Evolutionary conservation across 2,797 vertebrate genomes (phyloP).

Genomic region (Zenarchopterus dispar): DNA sequence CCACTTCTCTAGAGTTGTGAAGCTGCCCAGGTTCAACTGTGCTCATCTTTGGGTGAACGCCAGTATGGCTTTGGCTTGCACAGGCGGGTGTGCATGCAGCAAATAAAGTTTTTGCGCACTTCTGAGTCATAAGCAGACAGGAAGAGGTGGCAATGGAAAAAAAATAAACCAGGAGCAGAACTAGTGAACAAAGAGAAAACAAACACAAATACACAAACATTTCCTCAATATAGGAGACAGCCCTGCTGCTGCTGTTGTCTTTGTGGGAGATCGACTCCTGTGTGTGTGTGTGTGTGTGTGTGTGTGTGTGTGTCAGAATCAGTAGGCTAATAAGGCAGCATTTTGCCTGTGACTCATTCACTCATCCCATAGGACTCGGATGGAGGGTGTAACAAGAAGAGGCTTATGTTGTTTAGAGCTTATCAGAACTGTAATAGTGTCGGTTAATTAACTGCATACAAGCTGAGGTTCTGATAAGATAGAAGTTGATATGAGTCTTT

Average conservation of each 20-base stretch:
- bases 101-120: constrained; percentile 50
- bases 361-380: constrained; percentile 59
- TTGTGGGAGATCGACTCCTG: constrained; percentile 40
- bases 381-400: constrained; percentile 46
- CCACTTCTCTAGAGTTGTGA: constrained; percentile 50
- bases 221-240: constrained; percentile 35
- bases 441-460: no score
- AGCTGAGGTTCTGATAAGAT: no score
- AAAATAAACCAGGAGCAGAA: constrained; percentile 19
- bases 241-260: constrained; percentile 39
- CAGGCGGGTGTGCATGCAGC: constrained; percentile 25
- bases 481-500: no score
- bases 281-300: constrained; percentile 14
- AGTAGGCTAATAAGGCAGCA: constrained; percentile 67
- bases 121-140: constrained; percentile 71
- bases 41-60: constrained; percentile 65
- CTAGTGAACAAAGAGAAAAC: constrained; percentile 29
- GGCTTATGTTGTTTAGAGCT: neutral
- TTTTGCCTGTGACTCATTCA: constrained; percentile 75
- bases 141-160: constrained; percentile 23
- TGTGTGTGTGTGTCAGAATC: constrained; percentile 55
- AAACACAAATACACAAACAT: constrained; percentile 13
- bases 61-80: constrained; percentile 55
- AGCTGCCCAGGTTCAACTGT: constrained; percentile 30
- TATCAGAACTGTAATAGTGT: neutral